Conservation (phyloP, 1,140 invertebrate genomes). For the Orchesella cincta region DNA sequence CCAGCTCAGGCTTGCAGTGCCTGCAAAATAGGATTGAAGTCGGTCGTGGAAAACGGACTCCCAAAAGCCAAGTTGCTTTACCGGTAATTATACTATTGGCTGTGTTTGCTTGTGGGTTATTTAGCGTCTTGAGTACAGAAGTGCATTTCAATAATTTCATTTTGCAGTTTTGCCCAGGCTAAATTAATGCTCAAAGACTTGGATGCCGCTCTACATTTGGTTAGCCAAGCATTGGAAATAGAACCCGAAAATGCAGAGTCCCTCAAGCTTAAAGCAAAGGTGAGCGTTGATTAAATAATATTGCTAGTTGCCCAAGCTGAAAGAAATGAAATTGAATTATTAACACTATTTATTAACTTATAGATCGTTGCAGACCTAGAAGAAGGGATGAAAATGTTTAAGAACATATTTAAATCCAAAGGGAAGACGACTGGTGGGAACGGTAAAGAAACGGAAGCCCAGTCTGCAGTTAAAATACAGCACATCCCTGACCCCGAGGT, state of each 20-base stretch:
- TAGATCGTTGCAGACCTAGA: no score
- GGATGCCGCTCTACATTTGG: not conserved
- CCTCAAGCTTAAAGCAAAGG: no score
- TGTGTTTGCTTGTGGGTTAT: not conserved
- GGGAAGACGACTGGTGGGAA: no score
- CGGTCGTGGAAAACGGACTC: conserved; percentile 42
- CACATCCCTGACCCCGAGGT: no score
- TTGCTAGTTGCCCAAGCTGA: no score
- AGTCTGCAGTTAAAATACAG: no score
- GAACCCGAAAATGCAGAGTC: not conserved
- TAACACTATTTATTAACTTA: no score
- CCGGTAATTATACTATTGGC: not conserved
- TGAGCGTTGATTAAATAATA: no score
- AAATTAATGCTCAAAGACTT: conserved; percentile 19
- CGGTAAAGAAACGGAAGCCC: no score
- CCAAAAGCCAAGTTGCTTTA: conserved; percentile 36
- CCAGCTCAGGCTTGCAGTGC: conserved; percentile 54
- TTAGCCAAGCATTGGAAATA: not conserved
- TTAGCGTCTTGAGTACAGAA: not conserved
- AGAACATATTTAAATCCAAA: no score
- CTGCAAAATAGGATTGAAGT: conserved; percentile 54
- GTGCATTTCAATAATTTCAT: not conserved
- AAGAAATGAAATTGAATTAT: no score
- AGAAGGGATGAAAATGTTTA: no score
- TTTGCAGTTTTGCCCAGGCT: conserved; percentile 34